phyloP scores from a whole-genome alignment of 2,113 vertebrate genomes.

The Brachypodius melanocephalos region DNA sequence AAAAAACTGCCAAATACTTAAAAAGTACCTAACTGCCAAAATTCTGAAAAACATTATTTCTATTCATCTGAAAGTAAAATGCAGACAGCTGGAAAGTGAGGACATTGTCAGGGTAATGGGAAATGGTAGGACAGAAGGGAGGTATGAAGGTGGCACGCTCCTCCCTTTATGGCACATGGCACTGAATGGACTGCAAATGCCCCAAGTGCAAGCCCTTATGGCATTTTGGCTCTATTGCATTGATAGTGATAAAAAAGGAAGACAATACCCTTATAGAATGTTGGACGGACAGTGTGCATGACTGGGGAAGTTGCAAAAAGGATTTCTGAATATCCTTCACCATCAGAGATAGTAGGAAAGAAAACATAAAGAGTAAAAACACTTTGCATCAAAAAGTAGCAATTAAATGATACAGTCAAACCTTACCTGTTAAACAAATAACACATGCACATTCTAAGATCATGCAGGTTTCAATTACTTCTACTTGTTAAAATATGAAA shows the following conservation, averaged over 20 bases:
- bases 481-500: not conserved
- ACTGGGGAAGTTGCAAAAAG: constrained; percentile 78
- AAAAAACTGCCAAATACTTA: not conserved
- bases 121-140: not conserved
- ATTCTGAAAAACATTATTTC: not conserved
- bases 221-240: constrained; percentile 17
- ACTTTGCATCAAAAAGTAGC: constrained; percentile 38
- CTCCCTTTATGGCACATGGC: not conserved
- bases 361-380: constrained; percentile 62
- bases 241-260: constrained; percentile 54
- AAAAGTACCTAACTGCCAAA: not conserved
- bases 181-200: not conserved
- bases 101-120: not conserved
- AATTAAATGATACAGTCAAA: constrained; percentile 30
- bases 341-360: constrained; percentile 72
- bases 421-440: constrained; percentile 51
- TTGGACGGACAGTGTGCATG: constrained; percentile 72
- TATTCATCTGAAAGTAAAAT: not conserved
- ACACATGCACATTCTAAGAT: constrained; percentile 36
- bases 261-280: constrained; percentile 78
- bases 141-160: not conserved
- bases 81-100: not conserved
- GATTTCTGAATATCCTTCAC: constrained; percentile 78
- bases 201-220: not conserved
- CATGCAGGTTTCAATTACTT: constrained; percentile 47